These are phyloP conservation scores for Anthrax anthrax DNA, from an alignment of 2,888 invertebrate species.

Conservation along the genomic window DNA sequence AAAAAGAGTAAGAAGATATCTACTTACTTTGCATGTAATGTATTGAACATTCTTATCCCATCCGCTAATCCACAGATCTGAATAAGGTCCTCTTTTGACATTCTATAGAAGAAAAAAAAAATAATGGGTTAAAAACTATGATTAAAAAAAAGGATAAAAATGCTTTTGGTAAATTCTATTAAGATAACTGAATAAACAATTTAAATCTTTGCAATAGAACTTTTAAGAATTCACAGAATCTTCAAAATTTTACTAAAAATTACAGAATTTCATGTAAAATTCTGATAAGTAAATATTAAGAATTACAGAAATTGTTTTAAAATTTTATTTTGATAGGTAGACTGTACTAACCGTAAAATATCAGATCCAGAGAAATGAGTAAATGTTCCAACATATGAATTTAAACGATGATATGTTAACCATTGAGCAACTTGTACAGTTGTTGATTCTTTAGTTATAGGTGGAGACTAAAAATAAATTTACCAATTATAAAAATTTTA, in stretches of 20 bases:
- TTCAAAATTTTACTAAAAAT: background rate
- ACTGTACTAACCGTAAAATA: slow-evolving; percentile 58
- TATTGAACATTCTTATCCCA: slow-evolving; percentile 85
- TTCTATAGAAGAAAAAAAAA: slow-evolving; percentile 27
- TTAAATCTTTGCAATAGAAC: no score
- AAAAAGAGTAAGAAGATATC: no score
- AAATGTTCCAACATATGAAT: slow-evolving; percentile 60
- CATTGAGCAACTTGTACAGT: slow-evolving; percentile 62
- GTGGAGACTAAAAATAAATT: slow-evolving; percentile 35
- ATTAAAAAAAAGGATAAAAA: no score
- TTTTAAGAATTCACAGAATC: no score
- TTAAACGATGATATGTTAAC: slow-evolving; percentile 66
- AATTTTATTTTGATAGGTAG: background rate
- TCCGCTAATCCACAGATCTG: slow-evolving; percentile 90
- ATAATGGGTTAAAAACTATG: no score
- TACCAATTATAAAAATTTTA: slow-evolving; percentile 1
- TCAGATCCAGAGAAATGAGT: slow-evolving; percentile 79
- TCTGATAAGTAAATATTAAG: background rate
- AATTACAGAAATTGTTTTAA: background rate
- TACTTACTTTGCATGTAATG: slow-evolving; percentile 72
- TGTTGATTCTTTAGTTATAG: slow-evolving; percentile 51
- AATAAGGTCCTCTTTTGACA: slow-evolving; percentile 82
- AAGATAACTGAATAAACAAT: no score
- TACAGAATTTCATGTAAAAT: background rate
- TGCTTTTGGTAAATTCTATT: no score